A percentile compares a stretch with the other conserved stretches of the same genome.
Evolutionary conservation across 1,140 invertebrate species (phyloP).

Genomic region (Anoplophora glabripennis): DNA sequence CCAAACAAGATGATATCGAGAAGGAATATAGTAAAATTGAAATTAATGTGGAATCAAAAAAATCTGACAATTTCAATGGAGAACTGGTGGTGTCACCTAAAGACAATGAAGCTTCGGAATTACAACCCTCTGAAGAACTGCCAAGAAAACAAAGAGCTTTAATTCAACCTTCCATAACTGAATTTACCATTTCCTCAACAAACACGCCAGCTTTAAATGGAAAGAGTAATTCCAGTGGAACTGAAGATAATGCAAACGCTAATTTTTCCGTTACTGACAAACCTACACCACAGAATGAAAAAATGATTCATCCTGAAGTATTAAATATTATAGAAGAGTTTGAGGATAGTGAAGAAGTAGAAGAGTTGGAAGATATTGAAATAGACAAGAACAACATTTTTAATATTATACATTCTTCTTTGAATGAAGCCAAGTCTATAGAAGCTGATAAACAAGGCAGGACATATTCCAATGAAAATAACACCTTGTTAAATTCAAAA

Average conservation of each 20-base stretch:
- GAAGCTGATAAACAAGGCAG: conserved; percentile 7
- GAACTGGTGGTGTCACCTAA: too few species aligned
- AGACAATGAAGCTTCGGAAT: too few species aligned
- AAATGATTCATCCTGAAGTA: not conserved
- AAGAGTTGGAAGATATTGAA: conserved; percentile 8
- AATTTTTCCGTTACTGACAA: not conserved
- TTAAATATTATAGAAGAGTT: conserved; percentile 1
- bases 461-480: not conserved
- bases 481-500: not conserved
- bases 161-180: conserved; percentile 11
- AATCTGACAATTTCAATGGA: too few species aligned
- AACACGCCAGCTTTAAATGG: too few species aligned
- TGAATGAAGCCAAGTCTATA: conserved; percentile 8
- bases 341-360: conserved; percentile 1
- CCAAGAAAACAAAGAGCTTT: not conserved
- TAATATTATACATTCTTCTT: conserved; percentile 35
- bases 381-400: conserved; percentile 26
- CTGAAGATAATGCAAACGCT: not conserved
- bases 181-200: not conserved
- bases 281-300: not conserved
- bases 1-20: too few species aligned
- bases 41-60: too few species aligned
- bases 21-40: too few species aligned
- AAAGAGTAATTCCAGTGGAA: not conserved
- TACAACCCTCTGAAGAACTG: too few species aligned